Conservation (phyloP, 2,797 vertebrate genomes). For the Rhynchonycteris naso region DNA sequence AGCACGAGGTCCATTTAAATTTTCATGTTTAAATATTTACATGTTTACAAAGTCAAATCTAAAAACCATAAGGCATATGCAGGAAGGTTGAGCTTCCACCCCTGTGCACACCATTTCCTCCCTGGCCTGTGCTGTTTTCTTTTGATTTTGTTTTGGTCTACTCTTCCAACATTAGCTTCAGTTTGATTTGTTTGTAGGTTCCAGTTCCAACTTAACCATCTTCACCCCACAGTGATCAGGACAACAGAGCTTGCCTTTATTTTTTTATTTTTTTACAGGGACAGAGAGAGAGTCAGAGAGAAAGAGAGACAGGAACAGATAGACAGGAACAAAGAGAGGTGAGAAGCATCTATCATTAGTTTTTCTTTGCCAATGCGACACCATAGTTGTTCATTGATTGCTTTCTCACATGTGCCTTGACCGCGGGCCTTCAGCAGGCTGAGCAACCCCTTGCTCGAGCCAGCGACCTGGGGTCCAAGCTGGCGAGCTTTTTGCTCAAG, state of each 20-base stretch:
- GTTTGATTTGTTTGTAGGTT: neutral
- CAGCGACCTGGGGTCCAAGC: too few relatives aligned
- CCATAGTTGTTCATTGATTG: too few relatives aligned
- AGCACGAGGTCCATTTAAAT: neutral
- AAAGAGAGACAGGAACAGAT: too few relatives aligned
- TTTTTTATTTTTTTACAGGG: too few relatives aligned
- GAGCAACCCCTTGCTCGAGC: too few relatives aligned
- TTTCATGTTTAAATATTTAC: neutral
- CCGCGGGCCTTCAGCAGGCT: too few relatives aligned
- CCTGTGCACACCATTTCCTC: neutral
- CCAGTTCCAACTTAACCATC: neutral
- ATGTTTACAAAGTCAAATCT: slow-evolving; percentile 4
- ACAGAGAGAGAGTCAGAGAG: too few relatives aligned
- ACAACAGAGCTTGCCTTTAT: neutral
- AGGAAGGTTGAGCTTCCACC: neutral
- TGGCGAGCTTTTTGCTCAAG: too few relatives aligned
- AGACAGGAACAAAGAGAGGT: too few relatives aligned
- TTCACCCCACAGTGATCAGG: neutral
- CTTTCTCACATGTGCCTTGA: too few relatives aligned
- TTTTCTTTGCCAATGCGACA: too few relatives aligned
- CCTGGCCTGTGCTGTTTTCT: neutral
- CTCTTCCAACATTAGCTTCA: neutral
- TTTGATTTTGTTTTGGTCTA: neutral
- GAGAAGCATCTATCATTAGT: too few relatives aligned
- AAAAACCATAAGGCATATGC: neutral